phyloP scores from a whole-genome alignment of 2,888 invertebrate genomes.

The Hedya salicella region DNA sequence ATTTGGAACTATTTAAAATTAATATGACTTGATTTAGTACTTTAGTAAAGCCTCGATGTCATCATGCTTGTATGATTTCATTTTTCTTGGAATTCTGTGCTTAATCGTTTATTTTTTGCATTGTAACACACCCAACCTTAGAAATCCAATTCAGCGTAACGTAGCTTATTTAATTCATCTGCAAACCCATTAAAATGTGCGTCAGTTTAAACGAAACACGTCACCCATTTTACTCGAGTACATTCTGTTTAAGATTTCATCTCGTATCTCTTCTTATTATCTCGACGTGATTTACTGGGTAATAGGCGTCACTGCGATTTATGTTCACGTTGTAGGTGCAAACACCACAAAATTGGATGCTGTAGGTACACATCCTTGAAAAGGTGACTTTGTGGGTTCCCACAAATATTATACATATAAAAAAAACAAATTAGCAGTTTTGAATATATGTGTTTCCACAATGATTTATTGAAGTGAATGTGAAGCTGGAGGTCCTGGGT shows the following conservation, averaged over 20 bases:
- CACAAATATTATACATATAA: too few relatives aligned
- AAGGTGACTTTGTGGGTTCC: neutral
- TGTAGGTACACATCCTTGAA: neutral
- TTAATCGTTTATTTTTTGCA: too few relatives aligned
- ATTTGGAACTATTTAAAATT: too few relatives aligned
- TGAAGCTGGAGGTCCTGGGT: too few relatives aligned
- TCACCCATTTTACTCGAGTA: constrained; percentile 27
- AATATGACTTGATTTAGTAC: too few relatives aligned
- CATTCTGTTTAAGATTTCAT: constrained; percentile 41
- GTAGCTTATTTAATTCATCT: constrained; percentile 8
- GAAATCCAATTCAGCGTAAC: neutral
- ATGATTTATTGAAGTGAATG: too few relatives aligned
- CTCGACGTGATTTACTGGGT: constrained; percentile 34
- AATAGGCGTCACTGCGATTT: constrained; percentile 38
- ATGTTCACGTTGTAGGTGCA: constrained; percentile 31
- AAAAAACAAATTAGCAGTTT: too few relatives aligned
- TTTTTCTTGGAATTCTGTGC: too few relatives aligned
- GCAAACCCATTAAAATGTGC: constrained; percentile 19
- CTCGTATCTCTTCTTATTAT: constrained; percentile 42
- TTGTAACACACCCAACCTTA: neutral
- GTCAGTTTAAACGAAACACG: constrained; percentile 28
- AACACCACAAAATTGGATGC: constrained; percentile 23
- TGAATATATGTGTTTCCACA: too few relatives aligned
- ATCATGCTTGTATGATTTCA: too few relatives aligned
- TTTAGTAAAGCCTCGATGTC: too few relatives aligned